Evolutionary conservation across 2,888 invertebrate species (phyloP).

Genomic region (Theretra japonica): DNA sequence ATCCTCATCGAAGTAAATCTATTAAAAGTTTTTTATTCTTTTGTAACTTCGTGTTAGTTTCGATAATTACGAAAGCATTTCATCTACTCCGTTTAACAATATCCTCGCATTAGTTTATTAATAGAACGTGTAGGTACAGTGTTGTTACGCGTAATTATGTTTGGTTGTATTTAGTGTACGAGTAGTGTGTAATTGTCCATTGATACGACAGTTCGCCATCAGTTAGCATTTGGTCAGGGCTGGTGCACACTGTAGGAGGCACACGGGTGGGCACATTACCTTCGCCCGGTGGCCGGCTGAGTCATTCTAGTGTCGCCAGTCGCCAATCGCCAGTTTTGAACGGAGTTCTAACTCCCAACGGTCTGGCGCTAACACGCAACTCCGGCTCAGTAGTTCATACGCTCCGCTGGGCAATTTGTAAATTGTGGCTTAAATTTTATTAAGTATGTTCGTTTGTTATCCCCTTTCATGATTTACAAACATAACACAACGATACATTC

Average conservation of each 20-base stretch:
- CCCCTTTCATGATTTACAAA: neutral
- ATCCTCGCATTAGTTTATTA: constrained; percentile 4
- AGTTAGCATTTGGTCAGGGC: constrained; percentile 52
- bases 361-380: constrained; percentile 74
- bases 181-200: constrained; percentile 20
- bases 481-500: neutral
- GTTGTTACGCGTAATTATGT: constrained; percentile 53
- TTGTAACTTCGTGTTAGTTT: constrained; percentile 42
- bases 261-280: constrained; percentile 64
- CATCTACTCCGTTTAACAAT: constrained; percentile 50
- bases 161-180: constrained; percentile 14
- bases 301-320: constrained; percentile 62
- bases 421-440: constrained; percentile 60
- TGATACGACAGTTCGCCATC: constrained; percentile 16
- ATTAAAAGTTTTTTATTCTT: constrained; percentile 53
- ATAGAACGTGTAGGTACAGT: neutral
- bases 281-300: constrained; percentile 63
- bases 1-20: constrained; percentile 51
- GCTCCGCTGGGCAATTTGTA: constrained; percentile 69
- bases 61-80: constrained; percentile 73
- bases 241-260: constrained; percentile 42
- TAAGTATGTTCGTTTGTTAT: constrained; percentile 27
- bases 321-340: constrained; percentile 61
- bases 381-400: constrained; percentile 73
- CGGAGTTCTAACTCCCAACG: constrained; percentile 64